Percentiles rank a stretch among this genome's conserved stretches.
Evolutionary conservation across 2,113 vertebrate genomes (phyloP).

Genomic region (Morphnarchus princeps): DNA sequence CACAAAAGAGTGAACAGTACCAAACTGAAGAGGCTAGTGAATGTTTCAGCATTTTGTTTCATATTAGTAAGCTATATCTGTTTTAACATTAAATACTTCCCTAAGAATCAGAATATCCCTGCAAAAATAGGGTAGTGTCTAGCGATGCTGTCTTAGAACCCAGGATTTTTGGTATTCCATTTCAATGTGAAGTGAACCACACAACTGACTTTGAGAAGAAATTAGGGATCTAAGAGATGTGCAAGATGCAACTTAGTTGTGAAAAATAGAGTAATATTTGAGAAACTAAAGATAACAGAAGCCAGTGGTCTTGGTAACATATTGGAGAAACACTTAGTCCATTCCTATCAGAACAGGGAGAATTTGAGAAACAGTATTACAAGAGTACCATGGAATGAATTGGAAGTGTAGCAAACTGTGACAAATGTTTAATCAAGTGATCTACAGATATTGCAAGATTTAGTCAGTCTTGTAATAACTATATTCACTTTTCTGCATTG

Average conservation of each 20-base stretch:
- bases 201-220: background rate
- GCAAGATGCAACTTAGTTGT: background rate
- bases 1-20: background rate
- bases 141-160: background rate
- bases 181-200: background rate
- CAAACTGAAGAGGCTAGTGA: background rate
- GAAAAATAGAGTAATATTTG: background rate
- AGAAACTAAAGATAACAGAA: background rate
- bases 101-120: background rate
- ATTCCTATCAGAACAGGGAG: rapidly evolving
- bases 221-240: background rate
- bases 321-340: background rate
- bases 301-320: background rate
- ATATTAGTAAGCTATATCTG: background rate
- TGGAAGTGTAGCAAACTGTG: background rate
- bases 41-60: background rate
- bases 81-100: background rate
- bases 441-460: background rate
- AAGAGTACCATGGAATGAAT: background rate
- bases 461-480: background rate
- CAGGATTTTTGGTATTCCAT: background rate
- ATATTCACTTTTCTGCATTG: background rate
- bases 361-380: background rate
- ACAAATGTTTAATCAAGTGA: background rate
- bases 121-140: background rate